phyloP scores from a whole-genome alignment of 2,888 invertebrate genomes.

The Adelphocoris suturalis region DNA sequence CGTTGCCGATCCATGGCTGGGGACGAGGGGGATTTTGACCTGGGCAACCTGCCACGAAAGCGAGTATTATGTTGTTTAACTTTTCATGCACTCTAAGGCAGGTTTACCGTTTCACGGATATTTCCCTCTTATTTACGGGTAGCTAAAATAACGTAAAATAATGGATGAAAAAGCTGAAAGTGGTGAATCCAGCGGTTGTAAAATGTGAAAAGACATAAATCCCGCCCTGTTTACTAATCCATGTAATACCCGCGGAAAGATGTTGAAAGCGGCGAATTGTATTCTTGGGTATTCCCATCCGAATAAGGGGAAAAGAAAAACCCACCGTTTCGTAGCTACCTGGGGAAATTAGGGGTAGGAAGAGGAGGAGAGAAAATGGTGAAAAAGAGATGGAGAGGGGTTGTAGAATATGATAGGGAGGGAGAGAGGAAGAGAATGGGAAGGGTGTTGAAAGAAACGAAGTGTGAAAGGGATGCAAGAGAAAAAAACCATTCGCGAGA shows the following conservation, averaged over 20 bases:
- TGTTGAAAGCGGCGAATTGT: conserved; percentile 2
- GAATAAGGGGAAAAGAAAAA: not conserved
- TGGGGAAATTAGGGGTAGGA: conserved; percentile 46
- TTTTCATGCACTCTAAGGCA: no score
- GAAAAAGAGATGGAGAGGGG: not conserved
- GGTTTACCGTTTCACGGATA: no score
- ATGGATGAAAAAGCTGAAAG: not conserved
- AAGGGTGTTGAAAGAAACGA: not conserved
- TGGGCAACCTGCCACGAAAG: no score
- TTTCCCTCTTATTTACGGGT: not conserved
- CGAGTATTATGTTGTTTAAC: no score
- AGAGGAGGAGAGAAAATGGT: not conserved
- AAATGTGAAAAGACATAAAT: conserved; percentile 27
- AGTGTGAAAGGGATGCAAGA: not conserved
- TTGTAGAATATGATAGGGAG: not conserved
- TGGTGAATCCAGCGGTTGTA: conserved; percentile 37
- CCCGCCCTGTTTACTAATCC: conserved; percentile 46
- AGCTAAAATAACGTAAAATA: not conserved
- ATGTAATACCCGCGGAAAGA: conserved; percentile 41
- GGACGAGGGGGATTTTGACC: no score
- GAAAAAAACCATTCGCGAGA: conserved; percentile 19
- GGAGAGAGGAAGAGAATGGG: not conserved
- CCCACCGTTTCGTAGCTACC: not conserved
- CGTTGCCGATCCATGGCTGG: no score
- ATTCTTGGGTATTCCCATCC: not conserved